phyloP scores from a whole-genome alignment of 2,113 vertebrate genomes.

The Gnathonemus longibarbis region DNA sequence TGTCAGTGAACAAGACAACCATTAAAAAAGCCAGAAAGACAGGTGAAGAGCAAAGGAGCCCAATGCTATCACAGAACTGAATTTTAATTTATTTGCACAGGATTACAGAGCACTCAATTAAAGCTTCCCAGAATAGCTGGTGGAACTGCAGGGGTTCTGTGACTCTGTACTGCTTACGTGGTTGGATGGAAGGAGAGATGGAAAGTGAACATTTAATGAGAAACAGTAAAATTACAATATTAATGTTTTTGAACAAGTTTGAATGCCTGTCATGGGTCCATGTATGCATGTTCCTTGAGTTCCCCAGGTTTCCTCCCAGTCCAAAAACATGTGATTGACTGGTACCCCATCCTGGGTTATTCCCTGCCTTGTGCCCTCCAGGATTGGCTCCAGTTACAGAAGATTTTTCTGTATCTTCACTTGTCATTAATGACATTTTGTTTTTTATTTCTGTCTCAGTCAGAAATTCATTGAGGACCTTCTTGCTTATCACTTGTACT shows the following conservation, averaged over 20 bases:
- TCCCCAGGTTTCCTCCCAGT: not conserved
- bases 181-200: not conserved
- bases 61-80: constrained; percentile 33
- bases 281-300: not conserved
- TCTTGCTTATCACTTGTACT: not conserved
- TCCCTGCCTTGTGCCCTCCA: not conserved
- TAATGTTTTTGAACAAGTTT: not conserved
- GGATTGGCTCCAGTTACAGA: not conserved
- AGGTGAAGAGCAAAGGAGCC: constrained; percentile 37
- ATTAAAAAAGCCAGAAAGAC: constrained; percentile 32
- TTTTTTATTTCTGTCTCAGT: not conserved
- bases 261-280: not conserved
- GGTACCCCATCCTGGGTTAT: not conserved
- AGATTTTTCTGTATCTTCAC: not conserved
- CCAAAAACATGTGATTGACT: not conserved
- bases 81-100: constrained; percentile 36
- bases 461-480: not conserved
- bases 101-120: constrained; percentile 34
- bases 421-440: not conserved
- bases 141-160: constrained; percentile 3
- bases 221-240: not conserved
- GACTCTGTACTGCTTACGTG: not conserved
- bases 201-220: not conserved
- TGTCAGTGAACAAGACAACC: constrained; percentile 30
- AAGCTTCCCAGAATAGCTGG: constrained; percentile 24